These are phyloP conservation scores for Nephrotoma flavescens DNA, from an alignment of 2,888 invertebrate genomes.

Conservation along the genomic window DNA sequence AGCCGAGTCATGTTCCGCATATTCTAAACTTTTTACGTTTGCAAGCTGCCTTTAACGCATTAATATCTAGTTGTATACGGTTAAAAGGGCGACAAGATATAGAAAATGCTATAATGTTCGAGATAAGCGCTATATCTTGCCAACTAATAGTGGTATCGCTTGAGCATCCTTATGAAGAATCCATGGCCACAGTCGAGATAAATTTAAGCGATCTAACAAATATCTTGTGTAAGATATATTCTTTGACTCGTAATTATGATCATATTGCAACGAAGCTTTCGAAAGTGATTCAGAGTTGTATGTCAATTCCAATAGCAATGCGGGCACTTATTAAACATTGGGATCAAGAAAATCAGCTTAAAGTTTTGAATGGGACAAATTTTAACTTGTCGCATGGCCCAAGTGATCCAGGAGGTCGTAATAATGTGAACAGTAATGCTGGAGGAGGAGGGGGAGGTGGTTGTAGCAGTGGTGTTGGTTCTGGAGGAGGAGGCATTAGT, in stretches of 20 bases:
- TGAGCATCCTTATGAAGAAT: constrained; percentile 85
- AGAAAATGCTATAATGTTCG: constrained; percentile 58
- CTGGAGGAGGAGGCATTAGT: neutral
- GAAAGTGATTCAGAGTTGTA: constrained; percentile 68
- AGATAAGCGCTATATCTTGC: constrained; percentile 79
- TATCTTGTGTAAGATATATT: constrained; percentile 62
- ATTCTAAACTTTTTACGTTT: constrained; percentile 73
- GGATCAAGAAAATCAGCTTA: constrained; percentile 53
- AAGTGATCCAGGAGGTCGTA: constrained; percentile 44
- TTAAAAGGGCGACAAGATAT: constrained; percentile 54
- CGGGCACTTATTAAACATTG: constrained; percentile 73
- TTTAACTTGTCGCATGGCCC: constrained; percentile 55
- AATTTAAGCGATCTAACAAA: constrained; percentile 68
- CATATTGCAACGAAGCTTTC: constrained; percentile 31
- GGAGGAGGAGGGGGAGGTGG: neutral
- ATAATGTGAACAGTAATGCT: constrained; percentile 5
- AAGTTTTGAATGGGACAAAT: constrained; percentile 37
- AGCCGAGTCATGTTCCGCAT: constrained; percentile 82
- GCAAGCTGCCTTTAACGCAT: constrained; percentile 82
- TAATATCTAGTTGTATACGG: constrained; percentile 78
- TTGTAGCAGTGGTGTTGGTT: constrained; percentile 1
- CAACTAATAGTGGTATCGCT: constrained; percentile 80
- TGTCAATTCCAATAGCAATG: constrained; percentile 87
- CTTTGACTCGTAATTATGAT: constrained; percentile 37
- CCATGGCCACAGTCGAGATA: constrained; percentile 84